Base-by-base conservation (phyloP, 2,113 vertebrate species). In the Lonchura striata region DNA sequence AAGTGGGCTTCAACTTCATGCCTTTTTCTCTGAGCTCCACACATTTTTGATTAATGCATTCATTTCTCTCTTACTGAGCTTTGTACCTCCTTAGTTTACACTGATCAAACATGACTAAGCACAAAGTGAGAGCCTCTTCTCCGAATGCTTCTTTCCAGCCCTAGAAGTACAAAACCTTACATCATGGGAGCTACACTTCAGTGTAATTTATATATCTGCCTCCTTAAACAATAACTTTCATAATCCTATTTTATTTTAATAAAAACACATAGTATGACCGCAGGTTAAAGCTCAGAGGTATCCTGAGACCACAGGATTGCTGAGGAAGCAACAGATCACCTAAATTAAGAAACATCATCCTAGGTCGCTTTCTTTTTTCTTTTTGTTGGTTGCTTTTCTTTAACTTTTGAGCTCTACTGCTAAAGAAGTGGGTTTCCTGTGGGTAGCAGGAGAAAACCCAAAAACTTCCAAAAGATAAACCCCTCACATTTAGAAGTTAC, bases 351-450 rank as follows among this genome's bases (percentile, higher is more conserved):
- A 94, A 82, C 64, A 86, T 5, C 57, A 82, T 18, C 14, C 52
- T 2, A 70, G 39, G 6, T 52, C 3, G 2, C 44, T 37, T 35
- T 52, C 13, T 64, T 71, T 57, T 78, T 60, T 9, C 2, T 72
- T 72, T 59, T 30, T 52, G 39, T 68, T 60, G 23, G 22, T 49
- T 49, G 28, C 8, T 21, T 41, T 74, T 18, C 31, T 20, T 1
- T 1, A 41, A 39, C 9, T 50, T 61, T 65, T 53, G 28, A 91
- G 22, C 16, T 77, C 35, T 50, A 21, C 57, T 64, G 50, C 65
- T 72, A 85, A 85, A 82, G 46, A 66, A 91, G 25, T 20, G n/a
- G 24, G 92, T 77, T 97, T 93, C 80, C 86, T 92, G 54, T 49
- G 31, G 24, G 50, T 25, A 88, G 77, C 52, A 52, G 42, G 20